Conservation (phyloP, 2,888 invertebrate genomes). For the Pandemis heparana region DNA sequence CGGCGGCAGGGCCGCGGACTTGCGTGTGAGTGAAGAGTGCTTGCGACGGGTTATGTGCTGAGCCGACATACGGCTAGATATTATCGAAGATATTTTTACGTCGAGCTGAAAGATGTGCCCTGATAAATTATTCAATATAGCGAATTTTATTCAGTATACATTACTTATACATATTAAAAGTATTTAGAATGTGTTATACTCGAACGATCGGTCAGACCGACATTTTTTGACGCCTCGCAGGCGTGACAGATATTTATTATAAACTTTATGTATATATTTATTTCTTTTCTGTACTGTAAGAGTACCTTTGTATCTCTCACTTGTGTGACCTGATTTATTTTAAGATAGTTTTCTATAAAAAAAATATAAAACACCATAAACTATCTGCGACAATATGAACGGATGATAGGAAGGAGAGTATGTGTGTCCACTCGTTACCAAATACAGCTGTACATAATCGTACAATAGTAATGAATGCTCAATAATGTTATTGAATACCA, state of each 20-base stretch:
- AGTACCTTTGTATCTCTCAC: slow-evolving; percentile 69
- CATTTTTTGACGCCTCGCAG: slow-evolving; percentile 17
- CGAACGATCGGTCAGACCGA: slow-evolving; percentile 49
- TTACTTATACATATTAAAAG: slow-evolving; percentile 46
- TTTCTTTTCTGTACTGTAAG: slow-evolving; percentile 54
- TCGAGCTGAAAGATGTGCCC: slow-evolving; percentile 65
- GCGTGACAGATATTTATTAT: slow-evolving; percentile 49
- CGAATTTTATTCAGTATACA: slow-evolving; percentile 50
- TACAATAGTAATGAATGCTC: slow-evolving; percentile 58
- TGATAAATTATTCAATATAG: slow-evolving; percentile 52
- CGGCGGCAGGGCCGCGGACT: slow-evolving; percentile 41
- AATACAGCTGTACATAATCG: slow-evolving; percentile 67
- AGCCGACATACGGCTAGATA: slow-evolving; percentile 56
- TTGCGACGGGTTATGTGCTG: slow-evolving; percentile 53
- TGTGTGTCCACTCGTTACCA: slow-evolving; percentile 68
- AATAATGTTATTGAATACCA: slow-evolving; percentile 45
- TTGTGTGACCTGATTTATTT: slow-evolving; percentile 85
- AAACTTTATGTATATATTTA: slow-evolving; percentile 46
- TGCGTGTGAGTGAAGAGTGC: slow-evolving; percentile 45
- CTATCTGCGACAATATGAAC: slow-evolving; percentile 56
- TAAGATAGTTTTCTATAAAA: slow-evolving; percentile 77
- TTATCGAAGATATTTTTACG: slow-evolving; percentile 66
- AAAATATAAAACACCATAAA: slow-evolving; percentile 63
- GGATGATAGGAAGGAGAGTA: slow-evolving; percentile 53
- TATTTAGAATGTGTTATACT: slow-evolving; percentile 50